Conservation (phyloP, 2,888 invertebrate species). For the Altica lythri region DNA sequence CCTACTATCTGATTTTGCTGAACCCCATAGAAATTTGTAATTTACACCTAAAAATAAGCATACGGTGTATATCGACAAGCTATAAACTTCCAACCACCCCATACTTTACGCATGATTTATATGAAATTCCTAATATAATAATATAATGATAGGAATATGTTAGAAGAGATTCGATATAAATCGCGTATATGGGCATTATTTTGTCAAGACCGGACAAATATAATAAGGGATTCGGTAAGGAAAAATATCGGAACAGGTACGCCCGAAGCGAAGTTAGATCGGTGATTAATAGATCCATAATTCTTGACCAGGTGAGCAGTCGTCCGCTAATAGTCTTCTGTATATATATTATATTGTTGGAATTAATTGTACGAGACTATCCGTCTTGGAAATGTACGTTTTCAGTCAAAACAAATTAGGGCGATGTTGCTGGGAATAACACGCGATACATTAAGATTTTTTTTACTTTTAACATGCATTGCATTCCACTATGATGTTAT, state of each 20-base stretch:
- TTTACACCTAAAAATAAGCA: neutral
- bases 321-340: slow-evolving; percentile 49
- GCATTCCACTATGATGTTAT: neutral
- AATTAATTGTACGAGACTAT: slow-evolving; percentile 54
- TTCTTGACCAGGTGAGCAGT: slow-evolving; percentile 52
- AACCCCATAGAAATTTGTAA: slow-evolving; percentile 1
- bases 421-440: slow-evolving; percentile 43
- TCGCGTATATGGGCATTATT: slow-evolving; percentile 50
- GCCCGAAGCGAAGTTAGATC: slow-evolving; percentile 47
- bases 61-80: neutral
- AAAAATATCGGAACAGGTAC: slow-evolving; percentile 43
- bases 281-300: slow-evolving; percentile 54
- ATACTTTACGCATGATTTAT: slow-evolving; percentile 34
- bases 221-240: slow-evolving; percentile 25
- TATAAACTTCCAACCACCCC: neutral
- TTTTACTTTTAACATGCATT: slow-evolving; percentile 31
- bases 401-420: slow-evolving; percentile 51
- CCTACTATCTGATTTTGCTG: neutral
- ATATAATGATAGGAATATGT: slow-evolving; percentile 35
- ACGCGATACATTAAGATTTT: slow-evolving; percentile 49
- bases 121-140: slow-evolving; percentile 28
- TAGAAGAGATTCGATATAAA: slow-evolving; percentile 39
- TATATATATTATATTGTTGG: slow-evolving; percentile 49
- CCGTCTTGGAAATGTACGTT: slow-evolving; percentile 51
- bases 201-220: slow-evolving; percentile 51